Percentiles rank a stretch among this genome's conserved stretches.
phyloP scores from a whole-genome alignment of 2,113 vertebrate genomes.

The Genyomyrus donnyi region DNA sequence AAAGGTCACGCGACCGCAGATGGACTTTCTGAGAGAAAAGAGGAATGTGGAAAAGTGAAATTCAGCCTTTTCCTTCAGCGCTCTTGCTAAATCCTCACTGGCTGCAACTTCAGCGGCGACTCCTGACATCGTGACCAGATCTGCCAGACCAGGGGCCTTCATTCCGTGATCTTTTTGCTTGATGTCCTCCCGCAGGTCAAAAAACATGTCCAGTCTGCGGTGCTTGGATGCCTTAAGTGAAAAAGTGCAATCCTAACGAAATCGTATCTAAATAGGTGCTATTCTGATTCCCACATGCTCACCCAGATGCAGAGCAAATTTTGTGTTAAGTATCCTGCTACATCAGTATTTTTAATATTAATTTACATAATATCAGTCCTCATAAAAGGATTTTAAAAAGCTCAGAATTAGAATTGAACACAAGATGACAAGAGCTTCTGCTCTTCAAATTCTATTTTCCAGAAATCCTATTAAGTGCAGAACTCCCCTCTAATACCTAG shows the following conservation, averaged over 20 bases:
- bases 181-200: background rate
- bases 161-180: background rate
- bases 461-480: background rate
- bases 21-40: background rate
- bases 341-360: background rate
- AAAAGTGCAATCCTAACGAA: background rate
- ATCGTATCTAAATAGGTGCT: background rate
- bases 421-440: slow-evolving; percentile 12
- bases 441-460: slow-evolving; percentile 1
- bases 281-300: background rate
- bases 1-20: background rate
- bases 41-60: background rate
- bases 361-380: slow-evolving; percentile 7
- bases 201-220: background rate
- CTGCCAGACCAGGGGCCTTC: background rate
- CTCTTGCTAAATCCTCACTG: background rate
- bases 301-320: background rate
- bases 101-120: background rate
- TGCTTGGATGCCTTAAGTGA: background rate
- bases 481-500: background rate
- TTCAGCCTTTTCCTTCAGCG: background rate
- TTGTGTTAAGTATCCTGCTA: background rate
- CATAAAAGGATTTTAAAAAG: background rate
- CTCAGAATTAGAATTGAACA: background rate
- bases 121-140: background rate